These are phyloP conservation scores for Seriola aureovittata DNA, from an alignment of 2,113 vertebrate genomes.

Conservation along the genomic window DNA sequence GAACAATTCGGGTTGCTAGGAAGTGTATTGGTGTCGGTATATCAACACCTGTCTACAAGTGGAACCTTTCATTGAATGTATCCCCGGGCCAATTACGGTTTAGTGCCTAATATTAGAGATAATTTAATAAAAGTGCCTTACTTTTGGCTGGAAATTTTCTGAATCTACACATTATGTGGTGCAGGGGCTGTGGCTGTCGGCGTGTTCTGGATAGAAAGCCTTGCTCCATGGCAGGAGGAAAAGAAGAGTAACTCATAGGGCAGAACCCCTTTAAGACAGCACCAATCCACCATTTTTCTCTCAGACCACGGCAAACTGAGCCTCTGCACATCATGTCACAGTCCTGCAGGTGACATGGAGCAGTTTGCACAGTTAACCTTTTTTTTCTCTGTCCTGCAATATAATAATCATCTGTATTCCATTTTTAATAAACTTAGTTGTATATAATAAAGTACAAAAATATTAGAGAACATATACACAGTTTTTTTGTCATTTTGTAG, in stretches of 20 bases:
- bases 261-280: slow-evolving; percentile 78
- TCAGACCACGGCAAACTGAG: slow-evolving; percentile 63
- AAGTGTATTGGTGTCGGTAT: slow-evolving; percentile 23
- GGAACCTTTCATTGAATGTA: slow-evolving; percentile 28
- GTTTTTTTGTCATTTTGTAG: slow-evolving; percentile 87
- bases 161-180: slow-evolving; percentile 39
- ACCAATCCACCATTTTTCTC: slow-evolving; percentile 74
- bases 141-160: slow-evolving; percentile 52
- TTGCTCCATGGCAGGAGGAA: slow-evolving; percentile 70
- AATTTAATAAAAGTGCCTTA: slow-evolving; percentile 72
- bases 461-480: slow-evolving; percentile 93
- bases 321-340: slow-evolving; percentile 77
- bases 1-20: slow-evolving; percentile 27
- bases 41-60: slow-evolving; percentile 38
- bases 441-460: slow-evolving; percentile 95
- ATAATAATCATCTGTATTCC: slow-evolving; percentile 88
- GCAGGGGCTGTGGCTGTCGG: slow-evolving; percentile 57
- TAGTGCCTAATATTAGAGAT: slow-evolving; percentile 61
- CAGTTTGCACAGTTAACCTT: slow-evolving; percentile 70
- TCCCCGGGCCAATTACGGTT: slow-evolving; percentile 56
- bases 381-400: slow-evolving; percentile 79
- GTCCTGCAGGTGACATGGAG: slow-evolving; percentile 82
- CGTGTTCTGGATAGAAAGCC: slow-evolving; percentile 70
- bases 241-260: slow-evolving; percentile 72
- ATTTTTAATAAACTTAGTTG: slow-evolving; percentile 94